Base-by-base conservation (phyloP, 2,113 vertebrate species). In the Semnopithecus entellus region DNA sequence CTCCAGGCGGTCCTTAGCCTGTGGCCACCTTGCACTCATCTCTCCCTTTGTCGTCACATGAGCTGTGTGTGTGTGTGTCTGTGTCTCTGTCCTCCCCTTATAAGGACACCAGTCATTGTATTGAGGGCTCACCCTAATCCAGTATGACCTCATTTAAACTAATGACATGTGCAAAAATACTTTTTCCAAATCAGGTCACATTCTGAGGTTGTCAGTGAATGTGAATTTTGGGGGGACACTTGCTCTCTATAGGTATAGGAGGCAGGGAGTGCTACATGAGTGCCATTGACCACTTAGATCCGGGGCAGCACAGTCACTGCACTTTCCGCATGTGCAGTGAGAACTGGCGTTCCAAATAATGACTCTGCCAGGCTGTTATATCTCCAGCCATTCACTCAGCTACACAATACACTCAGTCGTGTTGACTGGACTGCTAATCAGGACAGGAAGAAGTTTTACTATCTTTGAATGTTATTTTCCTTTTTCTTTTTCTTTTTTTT, bases 271-370 rank as follows among this genome's bases (percentile, higher is more conserved):
- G 8, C 11, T 14, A 3, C 40, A 2, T 14, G 9, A 1, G 0
- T 0, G 20, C 30, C n/a, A 0, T 1, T 64, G 55, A n/a, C 40
- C 0, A 0, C 66, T 40, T 0, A 43, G 68, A 5, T 8, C 59
- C 0, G 18, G 20, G 32, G 68, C 5, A 18, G 70, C 23, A 10
- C 18, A 2, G 48, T 16, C 80, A 14, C 66, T 38, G 2, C 8
- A 1, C 16, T 0, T 4, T 35, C 6, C 0, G 1, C 5, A 1
- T 18, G 12, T 20, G 23, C 30, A 45, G 43, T 32, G n/a, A 25
- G 22, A 16, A 22, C 20, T 14, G 76, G 55, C 0, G 5, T 7
- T 25, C 20, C 48, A n/a, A 45, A 5, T 6, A 6, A 5, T 3
- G 27, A 9, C 43, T 43, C 38, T 4, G 0, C 13, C 0, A 45